phyloP scores from a whole-genome alignment of 1,140 invertebrate species.

The Ruditapes philippinarum region DNA sequence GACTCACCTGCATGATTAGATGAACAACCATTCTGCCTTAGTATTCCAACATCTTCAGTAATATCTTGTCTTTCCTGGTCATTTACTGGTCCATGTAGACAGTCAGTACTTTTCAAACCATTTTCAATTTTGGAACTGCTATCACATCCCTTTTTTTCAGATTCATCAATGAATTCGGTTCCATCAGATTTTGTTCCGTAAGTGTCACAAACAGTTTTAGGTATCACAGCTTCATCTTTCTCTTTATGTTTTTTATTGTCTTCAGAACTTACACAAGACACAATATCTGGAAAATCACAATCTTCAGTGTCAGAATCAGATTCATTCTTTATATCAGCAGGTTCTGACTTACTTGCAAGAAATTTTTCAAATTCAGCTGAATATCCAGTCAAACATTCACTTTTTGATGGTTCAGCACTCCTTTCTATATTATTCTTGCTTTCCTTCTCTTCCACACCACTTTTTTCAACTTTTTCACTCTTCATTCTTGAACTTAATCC shows the following conservation, averaged over 20 bases:
- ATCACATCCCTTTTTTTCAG: too few relatives aligned
- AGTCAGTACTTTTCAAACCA: neutral
- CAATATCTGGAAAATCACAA: conserved; percentile 17
- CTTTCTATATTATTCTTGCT: neutral
- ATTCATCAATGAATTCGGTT: neutral
- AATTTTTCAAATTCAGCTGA: conserved; percentile 65
- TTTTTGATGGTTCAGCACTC: neutral
- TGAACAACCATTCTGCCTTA: neutral
- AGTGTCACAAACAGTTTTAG: neutral
- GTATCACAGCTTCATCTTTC: neutral
- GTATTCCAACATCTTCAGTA: neutral
- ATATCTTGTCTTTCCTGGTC: neutral
- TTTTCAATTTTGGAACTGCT: neutral
- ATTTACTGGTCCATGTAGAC: neutral
- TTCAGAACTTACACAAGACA: neutral
- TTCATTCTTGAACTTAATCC: neutral
- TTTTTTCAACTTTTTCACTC: neutral
- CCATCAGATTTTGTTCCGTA: neutral
- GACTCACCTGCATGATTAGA: neutral
- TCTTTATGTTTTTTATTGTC: neutral
- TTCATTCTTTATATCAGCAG: neutral
- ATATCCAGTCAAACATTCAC: conserved; percentile 23
- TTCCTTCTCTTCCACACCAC: neutral
- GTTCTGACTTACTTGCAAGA: conserved; percentile 29
- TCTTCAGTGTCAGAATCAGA: conserved; percentile 49